These are phyloP conservation scores for Spondyliosoma cantharus DNA, from an alignment of 2,797 vertebrate species.

Conservation along the genomic window DNA sequence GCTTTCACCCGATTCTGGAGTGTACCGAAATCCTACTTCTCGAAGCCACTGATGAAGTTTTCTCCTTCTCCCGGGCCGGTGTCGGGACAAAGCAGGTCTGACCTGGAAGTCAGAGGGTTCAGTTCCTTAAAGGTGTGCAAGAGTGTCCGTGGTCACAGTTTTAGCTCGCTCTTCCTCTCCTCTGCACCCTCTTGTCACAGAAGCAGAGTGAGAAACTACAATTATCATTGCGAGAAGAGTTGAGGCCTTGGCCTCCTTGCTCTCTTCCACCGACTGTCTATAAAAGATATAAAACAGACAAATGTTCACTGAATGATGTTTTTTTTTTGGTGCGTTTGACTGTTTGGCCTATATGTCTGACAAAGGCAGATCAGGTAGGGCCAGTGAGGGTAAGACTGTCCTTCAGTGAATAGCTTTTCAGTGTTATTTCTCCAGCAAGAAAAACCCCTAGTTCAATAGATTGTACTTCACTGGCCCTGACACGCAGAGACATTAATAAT, in stretches of 20 bases:
- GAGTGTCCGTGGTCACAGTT: conserved; percentile 3
- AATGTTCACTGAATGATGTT: neutral
- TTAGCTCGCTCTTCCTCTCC: neutral
- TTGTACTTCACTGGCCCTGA: conserved; percentile 43
- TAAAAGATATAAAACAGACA: neutral
- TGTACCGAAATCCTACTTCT: neutral
- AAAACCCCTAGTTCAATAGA: conserved; percentile 25
- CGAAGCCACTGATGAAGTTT: neutral
- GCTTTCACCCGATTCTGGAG: neutral
- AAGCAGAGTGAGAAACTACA: conserved; percentile 4
- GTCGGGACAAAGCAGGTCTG: conserved; percentile 1
- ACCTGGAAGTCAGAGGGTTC: conserved; percentile 5
- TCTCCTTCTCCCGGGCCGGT: neutral
- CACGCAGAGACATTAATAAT: conserved; percentile 57
- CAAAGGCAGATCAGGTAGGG: neutral
- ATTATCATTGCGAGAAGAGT: conserved; percentile 1
- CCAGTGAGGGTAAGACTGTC: conserved; percentile 12
- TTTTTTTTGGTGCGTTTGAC: neutral
- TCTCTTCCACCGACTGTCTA: neutral
- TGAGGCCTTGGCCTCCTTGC: neutral
- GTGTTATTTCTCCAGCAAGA: conserved; percentile 25
- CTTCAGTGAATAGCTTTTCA: conserved; percentile 33
- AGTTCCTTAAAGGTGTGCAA: conserved; percentile 23
- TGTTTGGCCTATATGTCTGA: neutral
- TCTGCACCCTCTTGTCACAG: conserved; percentile 17